Conservation (phyloP, 2,888 invertebrate genomes). For the Periphyllus acericola region DNA sequence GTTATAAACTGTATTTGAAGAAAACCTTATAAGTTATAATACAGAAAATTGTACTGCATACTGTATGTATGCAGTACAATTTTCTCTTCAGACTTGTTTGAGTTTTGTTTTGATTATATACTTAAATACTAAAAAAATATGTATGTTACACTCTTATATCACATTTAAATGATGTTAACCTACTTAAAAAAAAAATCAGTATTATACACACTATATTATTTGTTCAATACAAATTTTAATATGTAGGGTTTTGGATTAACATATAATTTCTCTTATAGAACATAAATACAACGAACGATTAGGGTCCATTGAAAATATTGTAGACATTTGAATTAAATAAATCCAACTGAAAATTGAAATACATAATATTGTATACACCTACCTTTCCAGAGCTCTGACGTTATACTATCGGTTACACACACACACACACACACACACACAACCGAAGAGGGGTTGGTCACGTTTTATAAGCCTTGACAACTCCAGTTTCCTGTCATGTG, state of each 20-base stretch:
- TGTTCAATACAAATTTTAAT: background rate
- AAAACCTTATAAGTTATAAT: background rate
- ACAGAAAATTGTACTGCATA: no score
- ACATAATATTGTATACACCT: background rate
- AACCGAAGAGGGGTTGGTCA: background rate
- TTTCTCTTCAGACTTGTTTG: background rate
- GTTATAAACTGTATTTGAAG: background rate
- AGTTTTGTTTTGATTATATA: background rate
- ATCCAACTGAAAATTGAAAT: background rate
- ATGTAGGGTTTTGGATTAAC: background rate
- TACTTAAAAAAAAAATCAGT: background rate
- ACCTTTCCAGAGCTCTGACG: background rate
- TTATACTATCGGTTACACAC: slow-evolving; percentile 33
- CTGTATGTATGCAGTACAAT: background rate
- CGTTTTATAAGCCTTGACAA: slow-evolving; percentile 37
- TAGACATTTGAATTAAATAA: background rate
- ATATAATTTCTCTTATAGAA: background rate
- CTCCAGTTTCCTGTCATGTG: slow-evolving; percentile 35
- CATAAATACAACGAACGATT: background rate
- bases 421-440: background rate
- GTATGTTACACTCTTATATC: background rate
- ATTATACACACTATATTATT: background rate
- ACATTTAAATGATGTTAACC: background rate
- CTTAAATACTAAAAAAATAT: background rate
- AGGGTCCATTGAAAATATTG: background rate